Percentiles rank a stretch among this genome's conserved stretches.
phyloP scores from a whole-genome alignment of 2,797 vertebrate genomes.

The Sciurus carolinensis region DNA sequence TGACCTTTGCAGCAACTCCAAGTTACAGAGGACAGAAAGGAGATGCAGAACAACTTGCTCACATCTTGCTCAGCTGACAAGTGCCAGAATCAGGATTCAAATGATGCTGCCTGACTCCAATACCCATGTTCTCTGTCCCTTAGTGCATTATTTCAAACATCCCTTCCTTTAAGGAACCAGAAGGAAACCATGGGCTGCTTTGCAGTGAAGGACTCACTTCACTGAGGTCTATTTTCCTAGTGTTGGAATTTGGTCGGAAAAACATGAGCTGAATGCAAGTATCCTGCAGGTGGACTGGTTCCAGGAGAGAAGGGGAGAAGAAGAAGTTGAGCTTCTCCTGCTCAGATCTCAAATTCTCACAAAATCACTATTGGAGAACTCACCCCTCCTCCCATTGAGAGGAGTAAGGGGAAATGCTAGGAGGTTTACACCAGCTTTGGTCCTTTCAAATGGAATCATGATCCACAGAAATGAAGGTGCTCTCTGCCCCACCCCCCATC shows the following conservation, averaged over 20 bases:
- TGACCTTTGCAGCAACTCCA: neutral
- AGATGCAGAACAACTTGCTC: neutral
- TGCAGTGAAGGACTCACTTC: rapidly evolving
- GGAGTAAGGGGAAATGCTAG: neutral
- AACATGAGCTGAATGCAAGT: neutral
- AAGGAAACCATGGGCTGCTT: neutral
- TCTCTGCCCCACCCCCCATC: neutral
- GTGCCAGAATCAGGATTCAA: neutral
- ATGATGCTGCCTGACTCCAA: neutral
- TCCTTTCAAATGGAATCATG: neutral
- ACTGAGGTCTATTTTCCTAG: neutral
- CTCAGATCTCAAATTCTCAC: neutral
- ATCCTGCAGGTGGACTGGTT: neutral
- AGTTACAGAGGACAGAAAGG: neutral
- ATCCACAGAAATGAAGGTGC: neutral
- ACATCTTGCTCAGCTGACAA: constrained; percentile 5
- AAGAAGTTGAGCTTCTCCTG: neutral
- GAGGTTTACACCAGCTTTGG: neutral
- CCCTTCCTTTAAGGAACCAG: neutral
- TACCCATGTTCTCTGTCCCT: neutral
- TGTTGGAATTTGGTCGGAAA: neutral
- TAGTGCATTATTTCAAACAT: neutral
- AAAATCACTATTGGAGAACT: neutral
- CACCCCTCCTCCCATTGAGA: neutral
- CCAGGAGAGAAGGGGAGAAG: neutral